Conservation (phyloP, 2,888 invertebrate species). For the Boloria euphrosyne region DNA sequence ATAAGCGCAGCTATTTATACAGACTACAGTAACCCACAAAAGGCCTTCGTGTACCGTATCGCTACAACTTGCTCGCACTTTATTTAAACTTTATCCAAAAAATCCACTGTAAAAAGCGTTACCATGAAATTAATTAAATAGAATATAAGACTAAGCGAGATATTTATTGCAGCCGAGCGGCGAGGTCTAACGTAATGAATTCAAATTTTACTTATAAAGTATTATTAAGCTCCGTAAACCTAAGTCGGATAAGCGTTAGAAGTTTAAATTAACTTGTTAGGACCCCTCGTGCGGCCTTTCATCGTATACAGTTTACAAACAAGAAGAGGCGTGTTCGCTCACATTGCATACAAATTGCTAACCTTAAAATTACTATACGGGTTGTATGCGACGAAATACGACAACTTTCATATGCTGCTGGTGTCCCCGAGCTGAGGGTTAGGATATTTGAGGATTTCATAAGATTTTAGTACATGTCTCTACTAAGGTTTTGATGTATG, state of each 20-base stretch:
- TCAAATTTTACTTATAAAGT: conserved; percentile 59
- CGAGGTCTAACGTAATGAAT: conserved; percentile 44
- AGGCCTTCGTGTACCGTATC: neutral
- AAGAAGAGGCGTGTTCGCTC: conserved; percentile 50
- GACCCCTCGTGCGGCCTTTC: conserved; percentile 49
- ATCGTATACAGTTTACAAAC: conserved; percentile 58
- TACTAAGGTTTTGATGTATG: conserved; percentile 15
- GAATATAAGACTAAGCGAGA: conserved; percentile 14
- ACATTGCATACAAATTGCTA: conserved; percentile 67
- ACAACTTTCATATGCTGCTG: conserved; percentile 33
- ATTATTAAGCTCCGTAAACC: conserved; percentile 60
- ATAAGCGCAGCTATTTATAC: neutral
- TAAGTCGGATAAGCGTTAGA: conserved; percentile 66
- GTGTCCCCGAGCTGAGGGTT: conserved; percentile 20
- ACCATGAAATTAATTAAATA: conserved; percentile 21
- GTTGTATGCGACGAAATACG: conserved; percentile 29
- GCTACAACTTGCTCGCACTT: neutral
- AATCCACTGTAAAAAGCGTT: conserved; percentile 13
- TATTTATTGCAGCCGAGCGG: conserved; percentile 29
- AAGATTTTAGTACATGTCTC: conserved; percentile 18
- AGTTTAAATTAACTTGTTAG: conserved; percentile 77
- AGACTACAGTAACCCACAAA: neutral
- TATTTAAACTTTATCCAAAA: conserved; percentile 12
- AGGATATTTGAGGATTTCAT: conserved; percentile 31
- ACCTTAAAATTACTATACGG: conserved; percentile 40